Conservation (phyloP, 2,888 invertebrate genomes). For the Phasia obesa region DNA sequence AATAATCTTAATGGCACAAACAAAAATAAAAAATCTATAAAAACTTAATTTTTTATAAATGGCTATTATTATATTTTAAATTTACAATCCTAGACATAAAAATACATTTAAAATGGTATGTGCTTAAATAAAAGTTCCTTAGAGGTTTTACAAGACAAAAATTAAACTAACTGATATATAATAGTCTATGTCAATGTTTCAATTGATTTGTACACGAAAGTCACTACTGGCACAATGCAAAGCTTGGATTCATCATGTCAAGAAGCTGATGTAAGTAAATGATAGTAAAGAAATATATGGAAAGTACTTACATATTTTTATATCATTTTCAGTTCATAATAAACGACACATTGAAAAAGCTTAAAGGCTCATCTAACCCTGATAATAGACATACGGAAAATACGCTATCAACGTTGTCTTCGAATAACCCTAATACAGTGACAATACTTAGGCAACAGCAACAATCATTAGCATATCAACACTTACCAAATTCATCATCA, state of each 20-base stretch:
- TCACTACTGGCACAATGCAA: slow-evolving; percentile 85
- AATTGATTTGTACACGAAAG: slow-evolving; percentile 74
- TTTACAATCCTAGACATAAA: no score
- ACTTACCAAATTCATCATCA: slow-evolving; percentile 59
- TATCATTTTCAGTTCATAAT: slow-evolving; percentile 79
- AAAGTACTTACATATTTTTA: no score
- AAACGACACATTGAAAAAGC: slow-evolving; percentile 82
- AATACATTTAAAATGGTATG: no score
- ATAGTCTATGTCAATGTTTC: slow-evolving; percentile 75
- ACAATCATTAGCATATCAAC: slow-evolving; percentile 68
- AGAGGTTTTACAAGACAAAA: slow-evolving; percentile 38
- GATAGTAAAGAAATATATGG: background rate
- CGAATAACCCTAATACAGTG: slow-evolving; percentile 72
- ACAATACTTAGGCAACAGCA: slow-evolving; percentile 72
- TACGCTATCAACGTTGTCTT: slow-evolving; percentile 62
- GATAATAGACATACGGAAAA: slow-evolving; percentile 72
- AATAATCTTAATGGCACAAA: slow-evolving; percentile 49
- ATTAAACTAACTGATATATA: slow-evolving; percentile 6
- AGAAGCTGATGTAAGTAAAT: slow-evolving; percentile 85
- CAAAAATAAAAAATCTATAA: background rate
- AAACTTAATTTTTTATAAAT: slow-evolving; percentile 1
- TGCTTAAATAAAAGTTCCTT: slow-evolving; percentile 63
- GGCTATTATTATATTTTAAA: no score
- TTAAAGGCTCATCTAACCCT: slow-evolving; percentile 78
- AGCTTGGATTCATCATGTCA: slow-evolving; percentile 87